Evolutionary conservation across 2,113 vertebrate species (phyloP).

Genomic region (Aleadryas rufinucha): DNA sequence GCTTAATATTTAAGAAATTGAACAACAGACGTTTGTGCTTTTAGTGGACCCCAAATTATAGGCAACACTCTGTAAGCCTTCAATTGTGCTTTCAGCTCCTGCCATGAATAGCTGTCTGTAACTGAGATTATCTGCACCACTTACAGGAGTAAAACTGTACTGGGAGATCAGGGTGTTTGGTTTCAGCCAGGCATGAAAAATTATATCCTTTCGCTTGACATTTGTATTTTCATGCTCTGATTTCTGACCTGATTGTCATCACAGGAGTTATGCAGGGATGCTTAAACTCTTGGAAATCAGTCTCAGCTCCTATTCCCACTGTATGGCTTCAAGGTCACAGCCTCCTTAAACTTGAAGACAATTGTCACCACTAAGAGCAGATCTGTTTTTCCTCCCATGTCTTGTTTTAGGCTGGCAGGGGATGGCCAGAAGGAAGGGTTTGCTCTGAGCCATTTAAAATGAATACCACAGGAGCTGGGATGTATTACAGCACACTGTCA

Average conservation of each 20-base stretch:
- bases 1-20: not conserved
- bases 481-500: fast-evolving
- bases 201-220: not conserved
- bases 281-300: not conserved
- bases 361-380: not conserved
- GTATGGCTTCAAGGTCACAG: not conserved
- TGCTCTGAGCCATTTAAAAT: not conserved
- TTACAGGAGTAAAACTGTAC: not conserved
- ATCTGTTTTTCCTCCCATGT: not conserved
- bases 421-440: not conserved
- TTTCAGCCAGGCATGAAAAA: not conserved
- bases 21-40: not conserved
- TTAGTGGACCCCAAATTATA: not conserved
- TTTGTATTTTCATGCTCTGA: not conserved
- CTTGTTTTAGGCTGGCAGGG: not conserved
- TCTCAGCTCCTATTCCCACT: not conserved
- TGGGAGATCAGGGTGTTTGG: not conserved
- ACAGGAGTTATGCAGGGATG: not conserved
- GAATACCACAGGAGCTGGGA: not conserved
- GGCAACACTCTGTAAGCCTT: not conserved
- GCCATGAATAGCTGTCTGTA: not conserved
- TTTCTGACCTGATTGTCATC: not conserved
- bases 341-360: not conserved
- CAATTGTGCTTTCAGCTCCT: not conserved
- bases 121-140: not conserved